Percentiles rank a stretch among this genome's conserved stretches.
Evolutionary conservation across 2,113 vertebrate species (phyloP).

Genomic region (Semicossyphus pulcher): DNA sequence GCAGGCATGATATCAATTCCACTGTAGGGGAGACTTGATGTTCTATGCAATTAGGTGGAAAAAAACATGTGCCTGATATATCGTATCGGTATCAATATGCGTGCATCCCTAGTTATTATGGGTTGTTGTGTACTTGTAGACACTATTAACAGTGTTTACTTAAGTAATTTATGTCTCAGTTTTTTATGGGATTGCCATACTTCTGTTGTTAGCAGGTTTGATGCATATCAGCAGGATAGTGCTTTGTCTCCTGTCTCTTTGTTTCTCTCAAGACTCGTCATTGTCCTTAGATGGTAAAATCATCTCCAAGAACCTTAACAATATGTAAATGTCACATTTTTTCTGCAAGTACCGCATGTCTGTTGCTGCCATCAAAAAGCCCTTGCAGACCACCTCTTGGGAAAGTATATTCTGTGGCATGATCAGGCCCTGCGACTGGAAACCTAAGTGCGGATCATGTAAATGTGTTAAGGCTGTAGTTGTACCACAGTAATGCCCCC

Average conservation of each 20-base stretch:
- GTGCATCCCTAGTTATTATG: no score
- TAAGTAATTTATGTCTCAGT: no score
- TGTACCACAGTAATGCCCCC: slow-evolving; percentile 89
- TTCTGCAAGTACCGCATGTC: slow-evolving; percentile 14
- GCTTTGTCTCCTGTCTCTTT: neutral
- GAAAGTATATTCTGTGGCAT: slow-evolving; percentile 90
- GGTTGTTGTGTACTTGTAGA: no score
- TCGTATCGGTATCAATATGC: no score
- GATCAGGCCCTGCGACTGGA: slow-evolving; percentile 81
- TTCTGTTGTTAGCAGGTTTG: neutral
- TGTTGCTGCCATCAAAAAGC: slow-evolving; percentile 43
- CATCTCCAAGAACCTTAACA: slow-evolving; percentile 8
- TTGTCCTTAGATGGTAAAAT: neutral
- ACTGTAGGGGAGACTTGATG: no score
- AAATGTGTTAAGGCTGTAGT: slow-evolving; percentile 87
- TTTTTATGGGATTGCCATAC: no score
- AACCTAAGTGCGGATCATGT: slow-evolving; percentile 89
- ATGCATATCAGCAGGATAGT: neutral
- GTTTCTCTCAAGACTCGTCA: slow-evolving; percentile 5
- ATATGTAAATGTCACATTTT: slow-evolving; percentile 23
- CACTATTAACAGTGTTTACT: no score
- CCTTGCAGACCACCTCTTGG: slow-evolving; percentile 66
- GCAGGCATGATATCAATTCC: no score
- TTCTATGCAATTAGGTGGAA: no score
- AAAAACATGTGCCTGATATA: neutral